Evolutionary conservation across 2,797 vertebrate genomes (phyloP), one percentile per base, ranked within the genome.

Genomic region (Anomalospiza imberbis): DNA sequence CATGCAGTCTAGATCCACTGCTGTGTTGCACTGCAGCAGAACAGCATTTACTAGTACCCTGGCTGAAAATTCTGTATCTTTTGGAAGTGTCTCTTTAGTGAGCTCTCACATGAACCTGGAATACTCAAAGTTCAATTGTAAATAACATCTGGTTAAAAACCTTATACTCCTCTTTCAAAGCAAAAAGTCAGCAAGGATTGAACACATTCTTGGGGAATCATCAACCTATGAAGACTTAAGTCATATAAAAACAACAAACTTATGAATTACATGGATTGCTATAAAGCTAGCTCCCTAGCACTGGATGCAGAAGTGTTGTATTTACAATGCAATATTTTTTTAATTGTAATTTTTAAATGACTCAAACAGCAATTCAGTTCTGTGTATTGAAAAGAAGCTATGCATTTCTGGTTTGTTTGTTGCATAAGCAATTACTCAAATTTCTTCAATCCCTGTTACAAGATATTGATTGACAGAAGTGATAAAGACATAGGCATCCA

Each of bases 391-490:
- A 72, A 66, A 91, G n/a, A 34, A 81, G 44, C 10, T 40, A 38
- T 2, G 12, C 13, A 32, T 60, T 93, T 95, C 50, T 72, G 8
- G 42, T 78, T 72, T 68, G 62, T 81, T 88, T 92, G 40, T 85
- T 91, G 63, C 86, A 87, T 67, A 76, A 89, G 63, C 7, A 76
- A 70, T 82, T 82, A 63, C 63, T 87, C n/a, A n/a, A 34, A 60
- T 66, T 73, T 62, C 60, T 93, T 89, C 45, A 51, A 0, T 53
- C n/a, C 17, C 32, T 71, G 20, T 82, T 70, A 89, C 18, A 88
- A 76, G 77, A 82, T 66, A 70, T 6, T 91, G 73, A 93, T 85
- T 93, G 92, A 85, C 60, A 89, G 60, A 78, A 94, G 74, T 25
- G 87, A 76, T 79, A 85, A 13, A 82, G 84, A 53, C 83, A 79